These are phyloP conservation scores for Magallana nippona DNA, from an alignment of 2,888 invertebrate species.

Conservation along the genomic window DNA sequence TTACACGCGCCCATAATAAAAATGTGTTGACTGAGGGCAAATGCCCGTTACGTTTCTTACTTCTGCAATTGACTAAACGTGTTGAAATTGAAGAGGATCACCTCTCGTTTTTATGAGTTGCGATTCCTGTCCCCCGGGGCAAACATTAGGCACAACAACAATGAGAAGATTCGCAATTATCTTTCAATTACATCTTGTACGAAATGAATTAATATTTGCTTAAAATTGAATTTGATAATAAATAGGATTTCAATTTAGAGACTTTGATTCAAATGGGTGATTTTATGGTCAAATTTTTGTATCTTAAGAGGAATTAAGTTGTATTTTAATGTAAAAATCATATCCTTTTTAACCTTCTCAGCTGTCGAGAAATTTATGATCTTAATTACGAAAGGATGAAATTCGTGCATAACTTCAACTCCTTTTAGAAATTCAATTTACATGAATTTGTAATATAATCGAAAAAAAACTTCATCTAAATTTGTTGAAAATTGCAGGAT, in stretches of 20 bases:
- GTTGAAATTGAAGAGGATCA: constrained; percentile 17
- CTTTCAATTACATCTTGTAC: constrained; percentile 23
- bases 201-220: constrained; percentile 11
- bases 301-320: neutral
- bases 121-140: neutral
- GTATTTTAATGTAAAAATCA: neutral
- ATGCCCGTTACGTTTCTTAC: constrained; percentile 12
- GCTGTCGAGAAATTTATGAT: neutral
- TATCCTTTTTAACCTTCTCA: neutral
- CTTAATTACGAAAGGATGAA: too few relatives aligned
- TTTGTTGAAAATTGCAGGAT: neutral
- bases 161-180: neutral
- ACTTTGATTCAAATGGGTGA: constrained; percentile 28
- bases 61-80: constrained; percentile 9
- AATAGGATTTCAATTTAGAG: neutral
- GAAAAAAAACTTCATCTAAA: too few relatives aligned
- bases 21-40: neutral
- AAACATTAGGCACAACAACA: neutral
- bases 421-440: too few relatives aligned
- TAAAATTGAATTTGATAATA: constrained; percentile 24
- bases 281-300: constrained; percentile 1
- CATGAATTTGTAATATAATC: too few relatives aligned
- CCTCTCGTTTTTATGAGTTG: neutral
- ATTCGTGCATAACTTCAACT: too few relatives aligned
- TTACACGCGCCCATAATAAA: constrained; percentile 37